Percentiles rank a stretch among this genome's conserved stretches.
These are phyloP conservation scores for Polylopha cassiicola DNA, from an alignment of 2,888 invertebrate genomes.

Conservation along the genomic window DNA sequence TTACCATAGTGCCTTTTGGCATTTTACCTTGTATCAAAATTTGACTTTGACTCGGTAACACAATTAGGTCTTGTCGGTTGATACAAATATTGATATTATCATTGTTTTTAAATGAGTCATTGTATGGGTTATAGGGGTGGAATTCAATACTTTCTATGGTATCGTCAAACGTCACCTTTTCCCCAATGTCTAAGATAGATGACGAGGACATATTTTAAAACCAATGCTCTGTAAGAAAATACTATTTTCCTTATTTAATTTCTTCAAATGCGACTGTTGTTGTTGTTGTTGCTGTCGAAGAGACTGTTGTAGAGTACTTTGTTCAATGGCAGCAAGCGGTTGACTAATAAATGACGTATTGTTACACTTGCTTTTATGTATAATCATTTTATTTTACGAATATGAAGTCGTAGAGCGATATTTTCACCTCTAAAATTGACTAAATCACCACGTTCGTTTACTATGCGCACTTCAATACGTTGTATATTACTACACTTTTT, in stretches of 20 bases:
- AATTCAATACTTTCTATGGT: conserved; percentile 18
- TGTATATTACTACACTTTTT: neutral
- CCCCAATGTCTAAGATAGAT: conserved; percentile 12
- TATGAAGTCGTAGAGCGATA: conserved; percentile 2
- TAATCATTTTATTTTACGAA: conserved; percentile 10
- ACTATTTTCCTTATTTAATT: neutral
- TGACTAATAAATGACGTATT: neutral
- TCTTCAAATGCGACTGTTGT: neutral
- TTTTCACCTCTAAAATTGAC: conserved; percentile 5
- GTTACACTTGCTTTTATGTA: conserved; percentile 2
- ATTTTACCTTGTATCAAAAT: conserved; percentile 1
- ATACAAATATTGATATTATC: neutral
- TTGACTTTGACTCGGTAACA: conserved; percentile 5
- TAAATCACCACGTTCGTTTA: neutral
- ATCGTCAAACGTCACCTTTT: conserved; percentile 7
- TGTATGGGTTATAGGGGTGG: conserved; percentile 17
- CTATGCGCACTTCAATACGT: neutral
- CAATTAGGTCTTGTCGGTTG: conserved; percentile 10
- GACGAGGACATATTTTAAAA: conserved; percentile 11
- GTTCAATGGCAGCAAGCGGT: neutral
- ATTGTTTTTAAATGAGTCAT: conserved; percentile 10
- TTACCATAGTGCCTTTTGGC: neutral
- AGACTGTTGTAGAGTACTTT: neutral
- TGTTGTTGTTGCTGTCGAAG: neutral
- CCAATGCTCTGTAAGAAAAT: conserved; percentile 9